Percentiles rank a stretch among this genome's conserved stretches.
Evolutionary conservation across 2,888 invertebrate species (phyloP).

Genomic region (Melieria omissa): DNA sequence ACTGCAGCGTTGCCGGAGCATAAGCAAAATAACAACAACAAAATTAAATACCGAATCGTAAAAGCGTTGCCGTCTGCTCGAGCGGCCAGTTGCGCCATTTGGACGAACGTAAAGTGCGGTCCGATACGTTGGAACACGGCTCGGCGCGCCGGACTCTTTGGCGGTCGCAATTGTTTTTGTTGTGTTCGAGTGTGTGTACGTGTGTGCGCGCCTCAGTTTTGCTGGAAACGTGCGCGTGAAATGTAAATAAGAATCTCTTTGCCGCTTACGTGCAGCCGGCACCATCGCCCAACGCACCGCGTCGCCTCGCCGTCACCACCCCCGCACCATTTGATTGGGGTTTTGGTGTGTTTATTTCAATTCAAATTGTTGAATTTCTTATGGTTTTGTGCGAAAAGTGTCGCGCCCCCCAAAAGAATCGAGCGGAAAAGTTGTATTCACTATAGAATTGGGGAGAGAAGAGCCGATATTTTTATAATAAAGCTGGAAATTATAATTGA

Average conservation of each 20-base stretch:
- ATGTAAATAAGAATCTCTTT: slow-evolving; percentile 29
- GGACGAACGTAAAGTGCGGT: slow-evolving; percentile 13
- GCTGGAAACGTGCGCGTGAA: slow-evolving; percentile 32
- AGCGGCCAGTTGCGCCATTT: too few relatives aligned
- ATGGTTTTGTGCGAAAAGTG: too few relatives aligned
- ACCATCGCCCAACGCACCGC: not conserved
- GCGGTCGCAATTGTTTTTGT: not conserved
- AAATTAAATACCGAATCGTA: not conserved
- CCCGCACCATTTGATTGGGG: too few relatives aligned
- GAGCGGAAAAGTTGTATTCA: too few relatives aligned
- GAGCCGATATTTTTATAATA: too few relatives aligned
- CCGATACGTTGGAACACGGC: not conserved
- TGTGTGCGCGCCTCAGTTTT: slow-evolving; percentile 21
- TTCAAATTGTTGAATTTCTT: too few relatives aligned
- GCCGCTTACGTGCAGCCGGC: not conserved
- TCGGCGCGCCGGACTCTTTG: slow-evolving; percentile 8
- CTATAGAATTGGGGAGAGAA: too few relatives aligned
- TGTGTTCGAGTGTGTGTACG: not conserved
- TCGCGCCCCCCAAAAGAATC: too few relatives aligned
- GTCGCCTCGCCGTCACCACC: too few relatives aligned
- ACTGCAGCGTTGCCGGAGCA: slow-evolving; percentile 1
- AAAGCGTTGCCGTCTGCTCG: too few relatives aligned
- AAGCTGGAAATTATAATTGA: too few relatives aligned
- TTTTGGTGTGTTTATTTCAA: too few relatives aligned
- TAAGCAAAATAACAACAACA: slow-evolving; percentile 9